Base-by-base conservation (phyloP, 2,797 vertebrate genomes). In the Galaxias olidus region DNA sequence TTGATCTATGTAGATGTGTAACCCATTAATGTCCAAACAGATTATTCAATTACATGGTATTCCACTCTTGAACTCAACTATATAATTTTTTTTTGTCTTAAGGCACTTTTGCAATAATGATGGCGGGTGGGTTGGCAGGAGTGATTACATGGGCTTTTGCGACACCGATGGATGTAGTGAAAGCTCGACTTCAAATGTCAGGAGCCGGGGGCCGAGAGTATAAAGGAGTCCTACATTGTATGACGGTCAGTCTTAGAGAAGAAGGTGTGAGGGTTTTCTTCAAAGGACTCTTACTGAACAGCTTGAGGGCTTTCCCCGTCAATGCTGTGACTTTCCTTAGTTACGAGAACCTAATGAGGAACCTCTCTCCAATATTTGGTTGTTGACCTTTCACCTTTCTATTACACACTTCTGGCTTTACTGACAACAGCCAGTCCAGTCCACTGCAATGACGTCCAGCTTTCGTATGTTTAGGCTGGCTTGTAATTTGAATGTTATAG, bases 111-210 rank as follows among this genome's bases (percentile, higher is more conserved):
- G 74, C 79, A 0, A 84, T 91, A 52, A 41, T 95, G 53, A 64
- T 93, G 73, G 94, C 94, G 0, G 95, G 94, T 0, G 95, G 94
- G 1, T 59, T 87, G 0, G 92, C 94, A 0, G 94, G 94, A 0
- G 89, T 93, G 13, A 63, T 87, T 47, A 93, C 91, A 9, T 96
- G 95, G 94, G 74, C 78, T 1, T 73, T 79, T 3, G 94, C 93
- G 56, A 95, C 93, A 0, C 94, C 94, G 1, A 90, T 95, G 86
- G 94, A 95, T 0, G 92, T 96, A 47, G 82, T 95, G 59, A 96
- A 96, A 84, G 89, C 93, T 0, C 87, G 94, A 12, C 87, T 95
- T 53, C 94, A 96, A 88, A 92, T 95, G 93, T 91, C 91, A 0
- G 93, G 94, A 1, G 81, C 89, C 1, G 85, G 89, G 1, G 88